phyloP scores from a whole-genome alignment of 2,797 vertebrate genomes.

The Molossus molossus region DNA sequence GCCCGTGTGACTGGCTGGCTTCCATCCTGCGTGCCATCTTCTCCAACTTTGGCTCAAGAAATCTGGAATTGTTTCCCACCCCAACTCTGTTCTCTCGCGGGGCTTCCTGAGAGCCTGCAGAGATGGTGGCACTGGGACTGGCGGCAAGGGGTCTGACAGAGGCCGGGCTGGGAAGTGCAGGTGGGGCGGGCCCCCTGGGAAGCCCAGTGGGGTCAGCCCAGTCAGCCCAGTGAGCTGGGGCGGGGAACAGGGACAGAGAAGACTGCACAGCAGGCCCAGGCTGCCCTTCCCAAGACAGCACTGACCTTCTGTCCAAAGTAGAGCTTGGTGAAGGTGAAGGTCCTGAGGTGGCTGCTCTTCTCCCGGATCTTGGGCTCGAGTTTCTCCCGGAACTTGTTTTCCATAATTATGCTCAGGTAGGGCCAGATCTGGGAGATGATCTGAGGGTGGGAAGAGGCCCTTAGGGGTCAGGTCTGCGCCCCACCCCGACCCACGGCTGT shows the following conservation, averaged over 20 bases:
- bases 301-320: conserved; percentile 95
- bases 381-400: conserved; percentile 94
- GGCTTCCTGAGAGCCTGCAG: background rate
- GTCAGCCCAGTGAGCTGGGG: background rate
- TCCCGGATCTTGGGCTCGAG: conserved; percentile 93
- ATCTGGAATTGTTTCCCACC: background rate
- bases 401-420: conserved; percentile 96
- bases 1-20: background rate
- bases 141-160: background rate
- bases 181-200: background rate
- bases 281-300: background rate
- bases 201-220: background rate
- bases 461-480: background rate
- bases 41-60: background rate
- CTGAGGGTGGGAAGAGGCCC: conserved; percentile 85
- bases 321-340: conserved; percentile 96
- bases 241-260: too few relatives aligned
- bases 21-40: background rate
- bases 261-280: background rate
- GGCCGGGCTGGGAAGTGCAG: background rate
- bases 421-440: conserved; percentile 97
- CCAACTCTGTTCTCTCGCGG: background rate
- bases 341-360: conserved; percentile 94
- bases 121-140: too few relatives aligned
- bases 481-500: background rate